A percentile compares a stretch with the other conserved stretches of the same genome.
These are phyloP conservation scores for Oeneis ivallda DNA, from an alignment of 2,888 invertebrate species.

Conservation along the genomic window DNA sequence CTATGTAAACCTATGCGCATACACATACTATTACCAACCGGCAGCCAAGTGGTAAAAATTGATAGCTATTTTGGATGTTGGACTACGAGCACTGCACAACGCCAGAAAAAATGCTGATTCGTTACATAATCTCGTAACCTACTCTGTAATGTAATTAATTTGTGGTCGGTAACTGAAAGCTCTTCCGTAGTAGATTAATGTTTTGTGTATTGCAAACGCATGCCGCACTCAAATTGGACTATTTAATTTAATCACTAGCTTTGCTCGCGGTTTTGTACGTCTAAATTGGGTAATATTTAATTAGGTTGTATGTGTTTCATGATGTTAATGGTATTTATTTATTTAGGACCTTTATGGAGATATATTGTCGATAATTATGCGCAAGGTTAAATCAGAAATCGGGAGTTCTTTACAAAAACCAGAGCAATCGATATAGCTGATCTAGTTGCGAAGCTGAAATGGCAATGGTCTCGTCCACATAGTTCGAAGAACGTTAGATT, in stretches of 20 bases:
- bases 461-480: too few species aligned
- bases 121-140: conserved; percentile 49
- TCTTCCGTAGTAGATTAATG: conserved; percentile 64
- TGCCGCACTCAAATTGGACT: conserved; percentile 44
- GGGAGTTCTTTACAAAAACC: too few species aligned
- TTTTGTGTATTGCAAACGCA: conserved; percentile 60
- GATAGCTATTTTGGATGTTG: too few species aligned
- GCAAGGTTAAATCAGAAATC: neutral
- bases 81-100: too few species aligned
- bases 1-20: too few species aligned
- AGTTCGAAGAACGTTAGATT: too few species aligned
- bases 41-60: too few species aligned
- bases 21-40: too few species aligned
- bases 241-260: conserved; percentile 46
- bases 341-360: neutral
- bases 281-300: conserved; percentile 34
- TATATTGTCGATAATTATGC: neutral
- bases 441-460: neutral
- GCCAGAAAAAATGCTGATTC: conserved; percentile 27
- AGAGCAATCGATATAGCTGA: too few species aligned
- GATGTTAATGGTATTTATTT: neutral
- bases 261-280: conserved; percentile 43
- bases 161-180: conserved; percentile 67
- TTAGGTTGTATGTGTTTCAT: conserved; percentile 10
- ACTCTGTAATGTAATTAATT: conserved; percentile 67